Conservation (phyloP, 2,888 invertebrate genomes). For the Spisula subtruncata region DNA sequence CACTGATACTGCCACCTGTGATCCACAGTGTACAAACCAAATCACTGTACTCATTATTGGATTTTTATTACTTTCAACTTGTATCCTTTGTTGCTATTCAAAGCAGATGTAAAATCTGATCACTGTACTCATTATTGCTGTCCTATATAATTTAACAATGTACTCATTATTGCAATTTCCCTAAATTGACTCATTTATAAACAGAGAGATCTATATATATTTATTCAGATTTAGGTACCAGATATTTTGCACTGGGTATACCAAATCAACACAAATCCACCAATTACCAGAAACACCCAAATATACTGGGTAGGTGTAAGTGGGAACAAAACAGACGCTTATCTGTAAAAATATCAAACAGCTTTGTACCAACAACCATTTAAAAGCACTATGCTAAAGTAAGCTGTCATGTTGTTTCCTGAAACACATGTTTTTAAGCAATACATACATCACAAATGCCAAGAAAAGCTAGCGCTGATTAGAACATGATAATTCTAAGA, state of each 20-base stretch:
- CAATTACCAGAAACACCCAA: neutral
- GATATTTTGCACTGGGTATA: neutral
- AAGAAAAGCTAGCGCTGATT: slow-evolving; percentile 12
- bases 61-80: no score
- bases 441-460: slow-evolving; percentile 18
- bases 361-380: slow-evolving; percentile 10
- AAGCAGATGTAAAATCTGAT: no score
- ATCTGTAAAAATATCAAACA: slow-evolving; percentile 10
- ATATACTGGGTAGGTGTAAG: neutral
- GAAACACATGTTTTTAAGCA: slow-evolving; percentile 27
- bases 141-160: no score
- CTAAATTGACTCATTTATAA: no score
- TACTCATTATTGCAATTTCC: no score
- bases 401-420: slow-evolving; percentile 22
- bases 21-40: no score
- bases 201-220: no score
- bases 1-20: no score
- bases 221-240: neutral
- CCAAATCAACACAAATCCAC: neutral
- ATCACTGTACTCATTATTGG: no score
- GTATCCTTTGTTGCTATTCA: no score
- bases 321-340: slow-evolving; percentile 20
- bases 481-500: slow-evolving; percentile 19
- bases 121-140: no score
- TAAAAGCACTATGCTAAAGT: slow-evolving; percentile 29